These are phyloP conservation scores for Drosophila navojoa DNA, from an alignment of 1,140 invertebrate genomes.

Conservation along the genomic window DNA sequence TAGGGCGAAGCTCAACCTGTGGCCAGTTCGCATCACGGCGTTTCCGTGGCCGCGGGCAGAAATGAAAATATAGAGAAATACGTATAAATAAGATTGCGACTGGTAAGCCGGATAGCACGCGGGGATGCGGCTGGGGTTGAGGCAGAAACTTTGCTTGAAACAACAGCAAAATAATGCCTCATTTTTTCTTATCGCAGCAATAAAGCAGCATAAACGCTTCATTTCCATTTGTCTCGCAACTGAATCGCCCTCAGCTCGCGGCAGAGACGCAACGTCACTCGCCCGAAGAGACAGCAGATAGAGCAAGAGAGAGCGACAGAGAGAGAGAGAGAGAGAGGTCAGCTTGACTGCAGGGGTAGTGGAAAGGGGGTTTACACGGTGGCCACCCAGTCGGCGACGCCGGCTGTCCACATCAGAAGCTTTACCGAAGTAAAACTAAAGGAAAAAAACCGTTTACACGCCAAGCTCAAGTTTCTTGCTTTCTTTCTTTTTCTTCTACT, in stretches of 20 bases:
- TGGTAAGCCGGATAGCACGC: constrained; percentile 11
- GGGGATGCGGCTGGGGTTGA: neutral
- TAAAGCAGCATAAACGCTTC: constrained; percentile 83
- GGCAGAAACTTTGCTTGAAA: constrained; percentile 60
- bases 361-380: constrained; percentile 8
- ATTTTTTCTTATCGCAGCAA: constrained; percentile 83
- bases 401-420: constrained; percentile 63
- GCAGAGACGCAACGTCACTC: constrained; percentile 71
- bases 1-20: constrained; percentile 59
- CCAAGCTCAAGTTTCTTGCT: constrained; percentile 61
- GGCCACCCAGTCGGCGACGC: constrained; percentile 65
- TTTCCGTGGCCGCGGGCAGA: constrained; percentile 49
- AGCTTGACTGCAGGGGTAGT: neutral
- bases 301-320: constrained; percentile 23
- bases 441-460: constrained; percentile 76
- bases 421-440: constrained; percentile 27
- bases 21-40: constrained; percentile 61
- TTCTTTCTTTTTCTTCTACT: constrained; percentile 28
- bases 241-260: constrained; percentile 66
- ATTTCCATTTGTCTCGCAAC: constrained; percentile 80
- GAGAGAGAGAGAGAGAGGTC: neutral
- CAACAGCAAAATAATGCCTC: constrained; percentile 82
- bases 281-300: neutral
- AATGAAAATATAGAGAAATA: constrained; percentile 59
- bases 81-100: constrained; percentile 58